Conservation (phyloP, 2,113 vertebrate species). For the Pelecanus crispus region DNA sequence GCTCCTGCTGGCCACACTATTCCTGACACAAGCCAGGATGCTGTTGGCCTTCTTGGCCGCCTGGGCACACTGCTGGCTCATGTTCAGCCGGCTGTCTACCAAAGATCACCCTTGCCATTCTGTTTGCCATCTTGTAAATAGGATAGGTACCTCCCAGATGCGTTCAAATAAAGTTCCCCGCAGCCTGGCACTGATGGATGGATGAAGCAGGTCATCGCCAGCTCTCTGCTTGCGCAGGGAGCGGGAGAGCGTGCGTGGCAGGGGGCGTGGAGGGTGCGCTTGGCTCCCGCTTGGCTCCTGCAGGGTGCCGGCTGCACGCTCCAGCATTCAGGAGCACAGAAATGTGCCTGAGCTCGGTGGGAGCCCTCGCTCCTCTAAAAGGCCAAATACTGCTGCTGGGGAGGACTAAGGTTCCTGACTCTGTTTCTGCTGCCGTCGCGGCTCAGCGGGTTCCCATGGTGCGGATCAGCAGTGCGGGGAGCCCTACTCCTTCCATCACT, state of each 20-base stretch:
- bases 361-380: not conserved
- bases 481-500: not conserved
- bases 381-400: not conserved
- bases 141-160: not conserved
- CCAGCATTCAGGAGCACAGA: not conserved
- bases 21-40: no score
- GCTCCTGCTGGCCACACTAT: no score
- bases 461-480: accelerated
- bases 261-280: accelerated
- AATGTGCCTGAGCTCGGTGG: accelerated
- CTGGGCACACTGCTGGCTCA: no score
- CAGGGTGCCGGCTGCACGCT: not conserved
- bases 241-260: accelerated
- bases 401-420: not conserved
- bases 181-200: not conserved
- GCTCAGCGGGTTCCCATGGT: accelerated
- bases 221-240: not conserved
- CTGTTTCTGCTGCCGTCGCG: accelerated
- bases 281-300: not conserved
- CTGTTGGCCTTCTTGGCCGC: no score
- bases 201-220: accelerated
- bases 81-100: no score
- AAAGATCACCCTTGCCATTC: not conserved
- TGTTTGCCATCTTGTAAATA: not conserved
- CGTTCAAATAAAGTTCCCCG: not conserved